phyloP scores from a whole-genome alignment of 2,888 invertebrate species.

The Masnerella sp. region DNA sequence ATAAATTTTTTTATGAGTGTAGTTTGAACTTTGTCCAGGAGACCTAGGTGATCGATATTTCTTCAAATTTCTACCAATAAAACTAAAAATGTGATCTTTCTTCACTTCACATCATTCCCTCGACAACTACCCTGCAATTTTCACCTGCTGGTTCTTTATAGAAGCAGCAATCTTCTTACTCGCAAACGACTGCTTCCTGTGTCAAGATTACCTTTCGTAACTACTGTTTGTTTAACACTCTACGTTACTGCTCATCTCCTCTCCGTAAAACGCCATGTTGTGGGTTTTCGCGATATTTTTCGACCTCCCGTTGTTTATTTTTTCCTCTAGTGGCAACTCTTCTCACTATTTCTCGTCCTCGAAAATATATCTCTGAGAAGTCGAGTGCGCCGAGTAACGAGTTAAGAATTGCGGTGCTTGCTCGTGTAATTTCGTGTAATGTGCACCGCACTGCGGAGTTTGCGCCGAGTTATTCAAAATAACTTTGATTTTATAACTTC shows the following conservation, averaged over 20 bases:
- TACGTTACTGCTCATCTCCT: constrained; percentile 67
- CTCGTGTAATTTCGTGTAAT: constrained; percentile 45
- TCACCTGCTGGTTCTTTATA: constrained; percentile 66
- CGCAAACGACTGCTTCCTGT: constrained; percentile 58
- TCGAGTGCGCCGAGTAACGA: constrained; percentile 48
- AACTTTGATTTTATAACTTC: constrained; percentile 45
- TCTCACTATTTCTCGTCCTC: constrained; percentile 43
- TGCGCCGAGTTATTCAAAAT: constrained; percentile 42
- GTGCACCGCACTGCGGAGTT: constrained; percentile 18
- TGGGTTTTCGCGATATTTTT: constrained; percentile 68
- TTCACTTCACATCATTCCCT: constrained; percentile 39
- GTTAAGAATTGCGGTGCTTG: constrained; percentile 51
- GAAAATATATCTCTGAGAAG: constrained; percentile 53
- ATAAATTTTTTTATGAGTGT: too few relatives aligned
- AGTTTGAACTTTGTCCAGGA: too few relatives aligned
- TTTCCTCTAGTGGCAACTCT: constrained; percentile 30
- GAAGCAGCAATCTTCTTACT: constrained; percentile 60
- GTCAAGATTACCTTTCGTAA: constrained; percentile 68
- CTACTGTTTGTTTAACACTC: constrained; percentile 75
- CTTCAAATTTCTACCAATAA: constrained; percentile 74
- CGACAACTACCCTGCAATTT: constrained; percentile 67
- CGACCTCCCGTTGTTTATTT: constrained; percentile 45
- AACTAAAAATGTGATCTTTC: constrained; percentile 61
- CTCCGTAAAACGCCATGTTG: constrained; percentile 68
- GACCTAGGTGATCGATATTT: constrained; percentile 63